These are phyloP conservation scores for Daktulosphaira vitifoliae DNA, from an alignment of 1,140 invertebrate genomes.

Conservation along the genomic window DNA sequence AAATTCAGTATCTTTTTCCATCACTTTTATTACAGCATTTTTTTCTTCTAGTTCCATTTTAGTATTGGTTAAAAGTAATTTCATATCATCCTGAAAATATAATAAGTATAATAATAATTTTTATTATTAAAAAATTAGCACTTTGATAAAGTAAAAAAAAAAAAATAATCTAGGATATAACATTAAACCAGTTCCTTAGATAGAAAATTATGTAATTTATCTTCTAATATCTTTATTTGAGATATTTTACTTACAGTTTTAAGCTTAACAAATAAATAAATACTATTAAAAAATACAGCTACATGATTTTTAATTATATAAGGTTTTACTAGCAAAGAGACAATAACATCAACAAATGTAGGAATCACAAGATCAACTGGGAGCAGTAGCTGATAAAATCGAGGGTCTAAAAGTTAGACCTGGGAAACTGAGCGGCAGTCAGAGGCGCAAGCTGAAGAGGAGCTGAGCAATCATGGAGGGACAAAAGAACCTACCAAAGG, in stretches of 20 bases:
- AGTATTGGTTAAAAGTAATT: not conserved
- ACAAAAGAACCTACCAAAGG: no score
- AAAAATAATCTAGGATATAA: not conserved
- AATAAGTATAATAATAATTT: not conserved
- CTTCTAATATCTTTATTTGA: slow-evolving; percentile 9
- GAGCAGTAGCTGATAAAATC: no score
- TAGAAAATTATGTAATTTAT: not conserved
- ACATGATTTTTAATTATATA: no score
- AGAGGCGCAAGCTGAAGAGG: no score
- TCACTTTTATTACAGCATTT: slow-evolving; percentile 20
- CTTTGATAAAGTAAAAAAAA: not conserved
- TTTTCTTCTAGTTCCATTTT: slow-evolving; percentile 19
- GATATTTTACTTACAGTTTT: not conserved
- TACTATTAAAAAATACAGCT: no score
- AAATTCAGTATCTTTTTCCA: slow-evolving; percentile 20
- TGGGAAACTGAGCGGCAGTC: no score
- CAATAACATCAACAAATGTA: no score
- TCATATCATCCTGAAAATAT: slow-evolving; percentile 11
- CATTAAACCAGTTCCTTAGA: slow-evolving; percentile 6
- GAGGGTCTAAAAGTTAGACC: no score
- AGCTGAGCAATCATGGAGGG: no score
- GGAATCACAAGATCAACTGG: no score
- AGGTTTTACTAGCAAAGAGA: no score
- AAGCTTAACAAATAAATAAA: slow-evolving; percentile 6
- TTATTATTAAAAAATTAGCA: not conserved